Evolutionary conservation across 2,797 vertebrate genomes (phyloP).

Genomic region (Pseudochromis fuscus): DNA sequence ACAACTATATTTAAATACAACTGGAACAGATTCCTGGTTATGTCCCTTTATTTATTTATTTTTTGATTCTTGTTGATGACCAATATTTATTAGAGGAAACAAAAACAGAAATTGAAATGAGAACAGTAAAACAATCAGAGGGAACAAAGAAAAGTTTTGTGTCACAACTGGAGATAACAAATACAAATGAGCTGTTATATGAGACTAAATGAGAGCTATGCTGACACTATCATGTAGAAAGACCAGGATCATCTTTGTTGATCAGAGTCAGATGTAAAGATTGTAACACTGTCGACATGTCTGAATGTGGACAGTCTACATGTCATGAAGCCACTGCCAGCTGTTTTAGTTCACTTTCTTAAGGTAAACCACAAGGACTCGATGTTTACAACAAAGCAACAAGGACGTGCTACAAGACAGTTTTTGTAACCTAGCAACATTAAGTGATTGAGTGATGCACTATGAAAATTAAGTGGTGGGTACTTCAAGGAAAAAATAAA

Average conservation of each 20-base stretch:
- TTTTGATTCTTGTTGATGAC: conserved; percentile 17
- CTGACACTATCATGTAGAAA: neutral
- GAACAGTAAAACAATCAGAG: conserved; percentile 10
- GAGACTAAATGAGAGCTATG: neutral
- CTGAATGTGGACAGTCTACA: neutral
- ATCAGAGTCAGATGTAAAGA: neutral
- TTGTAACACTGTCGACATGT: neutral
- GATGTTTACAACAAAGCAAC: too few relatives aligned
- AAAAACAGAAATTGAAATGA: conserved; percentile 15
- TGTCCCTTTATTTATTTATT: too few relatives aligned
- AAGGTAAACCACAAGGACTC: too few relatives aligned
- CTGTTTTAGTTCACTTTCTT: too few relatives aligned
- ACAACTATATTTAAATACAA: conserved; percentile 51
- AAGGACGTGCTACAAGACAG: too few relatives aligned
- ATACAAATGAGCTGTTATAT: neutral
- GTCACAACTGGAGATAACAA: neutral
- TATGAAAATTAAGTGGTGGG: too few relatives aligned
- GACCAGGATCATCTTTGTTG: neutral
- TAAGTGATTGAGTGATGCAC: too few relatives aligned
- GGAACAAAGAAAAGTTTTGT: neutral
- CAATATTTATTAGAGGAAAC: conserved; percentile 11
- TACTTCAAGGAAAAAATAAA: too few relatives aligned
- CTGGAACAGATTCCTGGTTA: conserved; percentile 1
- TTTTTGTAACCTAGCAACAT: too few relatives aligned
- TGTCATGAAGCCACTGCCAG: neutral